Evolutionary conservation across 2,113 vertebrate genomes (phyloP).

Genomic region (Hiodon alosoides): DNA sequence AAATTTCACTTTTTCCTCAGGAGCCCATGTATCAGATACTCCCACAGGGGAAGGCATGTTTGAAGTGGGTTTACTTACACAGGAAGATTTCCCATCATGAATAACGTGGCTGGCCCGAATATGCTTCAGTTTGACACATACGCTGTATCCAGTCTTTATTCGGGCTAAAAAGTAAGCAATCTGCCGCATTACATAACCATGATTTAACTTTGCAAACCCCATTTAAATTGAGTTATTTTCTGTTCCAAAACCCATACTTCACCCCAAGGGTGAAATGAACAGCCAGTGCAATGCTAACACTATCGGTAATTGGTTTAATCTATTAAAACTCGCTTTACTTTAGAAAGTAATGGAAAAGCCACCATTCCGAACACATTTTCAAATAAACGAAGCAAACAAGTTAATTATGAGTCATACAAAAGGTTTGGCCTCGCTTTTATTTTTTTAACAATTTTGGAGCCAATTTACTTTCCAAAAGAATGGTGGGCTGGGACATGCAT

Average conservation of each 20-base stretch:
- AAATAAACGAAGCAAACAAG: background rate
- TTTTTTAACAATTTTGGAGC: no score
- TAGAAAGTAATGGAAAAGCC: background rate
- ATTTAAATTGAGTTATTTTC: background rate
- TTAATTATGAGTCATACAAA: no score
- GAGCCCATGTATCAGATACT: no score
- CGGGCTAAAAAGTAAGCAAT: slow-evolving; percentile 17
- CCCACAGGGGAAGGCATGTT: no score
- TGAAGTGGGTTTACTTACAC: no score
- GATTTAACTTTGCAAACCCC: slow-evolving; percentile 20
- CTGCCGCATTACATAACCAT: slow-evolving; percentile 19
- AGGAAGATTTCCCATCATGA: no score
- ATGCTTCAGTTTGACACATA: background rate
- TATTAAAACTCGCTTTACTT: slow-evolving; percentile 35
- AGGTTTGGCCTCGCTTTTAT: no score
- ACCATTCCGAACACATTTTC: background rate
- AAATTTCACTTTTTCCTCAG: no score
- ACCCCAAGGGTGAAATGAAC: slow-evolving; percentile 7
- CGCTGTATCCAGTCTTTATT: background rate
- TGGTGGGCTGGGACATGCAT: background rate
- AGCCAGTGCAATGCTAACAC: slow-evolving; percentile 23
- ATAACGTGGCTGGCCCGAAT: background rate
- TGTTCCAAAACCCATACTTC: background rate
- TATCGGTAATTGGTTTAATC: slow-evolving; percentile 46
- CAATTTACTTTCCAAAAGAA: background rate